These are phyloP conservation scores for Oncorhynchus gorbuscha DNA, from an alignment of 2,113 vertebrate species.

Conservation along the genomic window DNA sequence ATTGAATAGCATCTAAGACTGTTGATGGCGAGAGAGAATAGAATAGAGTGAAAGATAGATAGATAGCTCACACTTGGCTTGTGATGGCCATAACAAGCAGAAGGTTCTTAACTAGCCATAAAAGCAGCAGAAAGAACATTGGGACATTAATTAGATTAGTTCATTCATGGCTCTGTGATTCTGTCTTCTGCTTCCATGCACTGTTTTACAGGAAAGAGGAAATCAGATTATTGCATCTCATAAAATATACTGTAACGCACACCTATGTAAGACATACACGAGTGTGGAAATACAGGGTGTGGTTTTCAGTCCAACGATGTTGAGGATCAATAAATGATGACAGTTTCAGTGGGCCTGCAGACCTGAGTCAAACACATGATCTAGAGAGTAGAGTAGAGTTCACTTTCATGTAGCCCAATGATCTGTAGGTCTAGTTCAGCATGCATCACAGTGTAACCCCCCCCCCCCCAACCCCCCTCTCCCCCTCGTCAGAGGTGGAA, in stretches of 20 bases:
- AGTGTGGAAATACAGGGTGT: too few relatives aligned
- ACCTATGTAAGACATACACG: background rate
- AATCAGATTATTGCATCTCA: conserved; percentile 58
- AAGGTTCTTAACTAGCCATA: conserved; percentile 76
- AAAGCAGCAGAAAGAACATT: conserved; percentile 70
- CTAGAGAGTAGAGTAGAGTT: too few relatives aligned
- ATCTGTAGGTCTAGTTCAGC: too few relatives aligned
- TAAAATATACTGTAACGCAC: conserved; percentile 43
- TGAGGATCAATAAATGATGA: too few relatives aligned
- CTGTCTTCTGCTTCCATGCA: conserved; percentile 67
- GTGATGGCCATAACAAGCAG: conserved; percentile 74
- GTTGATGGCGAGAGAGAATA: conserved; percentile 48
- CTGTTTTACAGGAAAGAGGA: conserved; percentile 57
- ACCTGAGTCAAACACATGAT: too few relatives aligned
- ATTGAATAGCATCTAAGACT: background rate
- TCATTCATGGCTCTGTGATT: conserved; percentile 71
- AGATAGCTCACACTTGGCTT: conserved; percentile 66
- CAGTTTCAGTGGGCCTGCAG: too few relatives aligned
- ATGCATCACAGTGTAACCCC: background rate
- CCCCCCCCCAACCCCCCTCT: background rate
- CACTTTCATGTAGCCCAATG: too few relatives aligned
- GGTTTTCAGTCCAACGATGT: too few relatives aligned
- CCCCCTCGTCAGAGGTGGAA: conserved; percentile 54
- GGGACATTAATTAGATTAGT: conserved; percentile 75
- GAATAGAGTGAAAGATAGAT: conserved; percentile 52